Evolutionary conservation across 2,797 vertebrate genomes (phyloP), one percentile per base, ranked within the genome.

Genomic region (Leuciscus waleckii): DNA sequence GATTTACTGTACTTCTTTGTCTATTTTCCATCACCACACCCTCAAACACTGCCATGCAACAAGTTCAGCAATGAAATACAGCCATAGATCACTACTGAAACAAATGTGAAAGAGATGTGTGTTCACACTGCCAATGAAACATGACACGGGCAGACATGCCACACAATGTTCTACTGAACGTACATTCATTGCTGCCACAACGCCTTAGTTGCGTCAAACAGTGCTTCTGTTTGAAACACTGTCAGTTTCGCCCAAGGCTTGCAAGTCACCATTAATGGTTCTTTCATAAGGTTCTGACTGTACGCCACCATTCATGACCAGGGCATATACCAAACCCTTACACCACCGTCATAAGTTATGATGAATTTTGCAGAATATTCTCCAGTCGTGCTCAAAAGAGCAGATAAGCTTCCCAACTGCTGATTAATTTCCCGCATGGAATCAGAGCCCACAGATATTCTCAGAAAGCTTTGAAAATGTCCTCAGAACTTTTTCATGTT

Each of bases 31-130:
- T 67, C 43, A 76, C 16, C 21, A 51, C 63, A 68, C 73, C 35
- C 56, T 65, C 70, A 74, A 82, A 63, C 56, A 37, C 70, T 65
- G 37, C 26, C 70, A 35, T 65, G 26, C 56, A 76, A 56, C 76
- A 73, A 58, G 54, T 82, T 79, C 26, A 79, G n/a, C 41, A n/a
- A 41, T 78, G 79, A 81, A 81, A 32, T 10, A 43, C 26, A 29
- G 54, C n/a, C 54, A 75, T 35, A 83, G 49, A 78, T 11, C 71
- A 65, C 29, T 35, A 56, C 1, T 58, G 74, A 69, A 39, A 56
- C 32, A 89, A 81, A 88, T 77, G 49, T 88, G 84, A 91, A 90
- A 85, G 86, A 84, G 43, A 82, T 87, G 81, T 92, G 90, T 92
- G 90, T 91, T 75, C 46, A 90, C 89, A 87, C 81, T 83, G 86